Percentiles rank a stretch among this genome's conserved stretches.
phyloP scores from a whole-genome alignment of 1,140 invertebrate genomes.

The Lethrus apterus region DNA sequence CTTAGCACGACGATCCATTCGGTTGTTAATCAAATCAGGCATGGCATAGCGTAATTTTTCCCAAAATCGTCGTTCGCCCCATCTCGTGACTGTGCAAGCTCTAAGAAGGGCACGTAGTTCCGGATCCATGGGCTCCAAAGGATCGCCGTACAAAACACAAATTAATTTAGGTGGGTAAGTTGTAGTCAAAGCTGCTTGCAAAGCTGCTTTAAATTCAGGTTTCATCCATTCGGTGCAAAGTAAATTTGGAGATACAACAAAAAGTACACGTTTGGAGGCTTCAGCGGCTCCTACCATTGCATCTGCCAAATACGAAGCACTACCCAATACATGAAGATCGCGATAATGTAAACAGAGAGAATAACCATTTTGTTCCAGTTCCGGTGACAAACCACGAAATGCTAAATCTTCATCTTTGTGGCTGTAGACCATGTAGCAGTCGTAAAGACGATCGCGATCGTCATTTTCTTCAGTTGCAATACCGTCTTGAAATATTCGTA shows the following conservation, averaged over 20 bases:
- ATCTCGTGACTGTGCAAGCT: conserved; percentile 75
- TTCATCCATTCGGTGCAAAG: conserved; percentile 68
- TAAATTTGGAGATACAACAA: conserved; percentile 67
- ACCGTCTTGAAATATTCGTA: conserved; percentile 59
- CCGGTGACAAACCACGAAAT: conserved; percentile 64
- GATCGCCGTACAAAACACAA: conserved; percentile 58
- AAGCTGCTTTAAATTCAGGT: conserved; percentile 59
- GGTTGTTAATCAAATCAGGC: conserved; percentile 55
- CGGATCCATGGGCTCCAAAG: conserved; percentile 61
- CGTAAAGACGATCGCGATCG: conserved; percentile 69
- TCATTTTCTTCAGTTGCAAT: conserved; percentile 46
- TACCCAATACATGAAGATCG: conserved; percentile 59
- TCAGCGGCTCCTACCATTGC: conserved; percentile 72
- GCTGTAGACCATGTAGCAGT: conserved; percentile 83
- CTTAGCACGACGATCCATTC: conserved; percentile 32
- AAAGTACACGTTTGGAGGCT: conserved; percentile 60
- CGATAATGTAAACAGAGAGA: conserved; percentile 68
- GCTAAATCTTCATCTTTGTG: conserved; percentile 78
- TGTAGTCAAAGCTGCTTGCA: conserved; percentile 66
- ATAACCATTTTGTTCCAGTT: conserved; percentile 68
- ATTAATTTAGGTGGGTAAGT: conserved; percentile 69
- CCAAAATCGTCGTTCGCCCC: conserved; percentile 83
- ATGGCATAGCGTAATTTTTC: conserved; percentile 83
- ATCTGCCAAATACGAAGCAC: conserved; percentile 56
- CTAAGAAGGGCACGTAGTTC: conserved; percentile 76